A percentile compares a stretch with the other conserved stretches of the same genome.
Evolutionary conservation across 2,113 vertebrate genomes (phyloP).

Genomic region (Herpailurus yagouaroundi): DNA sequence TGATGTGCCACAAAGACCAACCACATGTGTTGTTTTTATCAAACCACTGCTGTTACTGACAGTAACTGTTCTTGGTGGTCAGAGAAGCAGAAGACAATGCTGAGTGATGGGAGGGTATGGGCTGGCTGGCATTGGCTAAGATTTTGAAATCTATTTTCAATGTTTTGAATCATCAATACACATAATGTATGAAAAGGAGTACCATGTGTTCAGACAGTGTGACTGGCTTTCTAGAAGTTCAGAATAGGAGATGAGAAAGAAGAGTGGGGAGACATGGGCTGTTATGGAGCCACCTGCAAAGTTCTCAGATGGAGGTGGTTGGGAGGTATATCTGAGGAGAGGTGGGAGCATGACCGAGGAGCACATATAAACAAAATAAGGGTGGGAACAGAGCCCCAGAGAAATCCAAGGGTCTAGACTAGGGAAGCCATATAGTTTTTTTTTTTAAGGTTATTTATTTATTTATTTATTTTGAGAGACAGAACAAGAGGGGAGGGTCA

Average conservation of each 20-base stretch:
- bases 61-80: background rate
- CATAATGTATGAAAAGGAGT: background rate
- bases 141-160: background rate
- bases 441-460: too few relatives aligned
- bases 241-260: background rate
- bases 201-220: background rate
- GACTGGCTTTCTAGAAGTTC: background rate
- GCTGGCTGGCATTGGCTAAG: background rate
- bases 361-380: background rate
- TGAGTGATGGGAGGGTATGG: background rate
- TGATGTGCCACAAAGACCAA: background rate
- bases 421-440: too few relatives aligned
- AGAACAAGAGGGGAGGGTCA: too few relatives aligned
- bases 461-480: too few relatives aligned
- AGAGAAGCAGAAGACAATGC: background rate
- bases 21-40: rapidly evolving
- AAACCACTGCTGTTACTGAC: background rate
- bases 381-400: background rate
- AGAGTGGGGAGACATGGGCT: background rate
- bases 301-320: background rate
- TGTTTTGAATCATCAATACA: background rate
- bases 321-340: background rate
- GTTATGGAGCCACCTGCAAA: background rate
- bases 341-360: too few relatives aligned
- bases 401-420: background rate